Evolutionary conservation across 30 jellyfish, hydroid and myxozoan species (phyloP).

Genomic region (Catostylus mosaicus): DNA sequence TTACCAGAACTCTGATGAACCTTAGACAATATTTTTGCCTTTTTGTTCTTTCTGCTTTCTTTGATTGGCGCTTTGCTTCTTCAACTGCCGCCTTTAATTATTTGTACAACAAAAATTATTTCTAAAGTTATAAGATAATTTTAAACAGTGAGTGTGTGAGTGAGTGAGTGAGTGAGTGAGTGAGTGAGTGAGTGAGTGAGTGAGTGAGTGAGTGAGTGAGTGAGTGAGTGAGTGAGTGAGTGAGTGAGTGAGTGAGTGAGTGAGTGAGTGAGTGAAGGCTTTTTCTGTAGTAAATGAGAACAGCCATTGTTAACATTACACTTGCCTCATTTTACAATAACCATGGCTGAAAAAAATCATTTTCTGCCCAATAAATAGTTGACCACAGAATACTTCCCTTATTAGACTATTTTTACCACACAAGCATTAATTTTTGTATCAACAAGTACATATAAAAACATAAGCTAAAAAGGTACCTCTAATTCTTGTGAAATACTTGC

Average conservation of each 20-base stretch:
- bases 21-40: slow-evolving; percentile 35
- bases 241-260: slow-evolving; percentile 29
- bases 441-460: background rate
- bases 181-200: too few species aligned
- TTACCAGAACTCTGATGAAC: slow-evolving; percentile 35
- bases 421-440: too few species aligned
- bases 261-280: slow-evolving; percentile 21
- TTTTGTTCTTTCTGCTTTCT: slow-evolving; percentile 48
- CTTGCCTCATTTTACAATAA: too few species aligned
- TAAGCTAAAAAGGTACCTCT: slow-evolving; percentile 29
- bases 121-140: background rate
- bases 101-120: background rate
- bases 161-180: too few species aligned
- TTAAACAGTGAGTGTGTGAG: too few species aligned
- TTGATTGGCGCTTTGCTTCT: slow-evolving; percentile 45
- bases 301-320: too few species aligned
- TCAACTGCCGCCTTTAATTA: slow-evolving; percentile 47
- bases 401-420: too few species aligned
- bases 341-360: too few species aligned
- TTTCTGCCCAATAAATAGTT: too few species aligned
- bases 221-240: slow-evolving; percentile 25
- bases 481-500: slow-evolving; percentile 55
- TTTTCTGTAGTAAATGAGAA: background rate
- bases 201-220: background rate
- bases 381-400: too few species aligned